Conservation (phyloP, 1,140 invertebrate species). For the Lysiphlebus fabarum region DNA sequence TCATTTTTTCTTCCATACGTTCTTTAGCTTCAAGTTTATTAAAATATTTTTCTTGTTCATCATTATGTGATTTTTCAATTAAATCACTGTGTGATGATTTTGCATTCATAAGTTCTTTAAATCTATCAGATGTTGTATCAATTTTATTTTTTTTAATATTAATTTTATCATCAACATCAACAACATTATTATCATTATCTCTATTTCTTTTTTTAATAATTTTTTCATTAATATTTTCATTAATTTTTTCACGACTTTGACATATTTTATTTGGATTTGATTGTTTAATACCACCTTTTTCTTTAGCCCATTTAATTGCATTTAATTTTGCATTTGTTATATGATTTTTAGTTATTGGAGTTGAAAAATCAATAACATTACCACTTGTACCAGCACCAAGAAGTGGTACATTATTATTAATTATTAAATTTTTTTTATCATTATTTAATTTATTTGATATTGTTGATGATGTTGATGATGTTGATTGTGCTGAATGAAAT, state of each 20-base stretch:
- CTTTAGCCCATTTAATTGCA: constrained; percentile 65
- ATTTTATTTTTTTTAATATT: constrained; percentile 36
- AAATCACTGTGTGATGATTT: constrained; percentile 76
- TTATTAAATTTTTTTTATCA: constrained; percentile 1
- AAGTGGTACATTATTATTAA: constrained; percentile 28
- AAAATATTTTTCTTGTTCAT: constrained; percentile 84
- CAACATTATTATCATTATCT: constrained; percentile 47
- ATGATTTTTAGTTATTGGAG: constrained; percentile 58
- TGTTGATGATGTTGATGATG: no score
- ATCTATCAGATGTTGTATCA: constrained; percentile 62
- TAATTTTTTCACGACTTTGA: constrained; percentile 55
- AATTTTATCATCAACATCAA: constrained; percentile 55
- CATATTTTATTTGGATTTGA: constrained; percentile 65
- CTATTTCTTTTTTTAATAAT: constrained; percentile 53
- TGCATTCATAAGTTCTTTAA: constrained; percentile 75
- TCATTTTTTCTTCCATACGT: constrained; percentile 89
- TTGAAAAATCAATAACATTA: constrained; percentile 62
- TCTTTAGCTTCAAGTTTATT: constrained; percentile 85
- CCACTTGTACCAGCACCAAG: constrained; percentile 51
- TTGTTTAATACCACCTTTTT: constrained; percentile 65
- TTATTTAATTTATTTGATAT: no score
- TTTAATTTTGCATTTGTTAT: constrained; percentile 63
- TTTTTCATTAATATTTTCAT: constrained; percentile 33
- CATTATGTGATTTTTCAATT: constrained; percentile 68
- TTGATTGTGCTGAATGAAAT: no score